These are phyloP conservation scores for Heterochromis multidens DNA, from an alignment of 2,113 vertebrate genomes.

Conservation along the genomic window DNA sequence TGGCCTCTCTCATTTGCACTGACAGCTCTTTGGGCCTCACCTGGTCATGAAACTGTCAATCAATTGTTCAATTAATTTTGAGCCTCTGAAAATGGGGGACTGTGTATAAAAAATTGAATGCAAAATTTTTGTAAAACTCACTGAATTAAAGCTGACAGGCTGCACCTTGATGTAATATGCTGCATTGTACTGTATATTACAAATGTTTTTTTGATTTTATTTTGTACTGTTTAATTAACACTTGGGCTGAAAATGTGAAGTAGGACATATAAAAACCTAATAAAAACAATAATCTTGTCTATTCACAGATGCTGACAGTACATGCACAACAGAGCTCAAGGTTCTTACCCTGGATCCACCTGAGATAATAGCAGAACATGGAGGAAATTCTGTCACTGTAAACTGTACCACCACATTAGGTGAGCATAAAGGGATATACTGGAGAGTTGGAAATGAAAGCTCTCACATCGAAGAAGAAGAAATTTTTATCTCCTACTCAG, in stretches of 20 bases:
- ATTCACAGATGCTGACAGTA: conserved; percentile 19
- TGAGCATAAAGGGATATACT: not conserved
- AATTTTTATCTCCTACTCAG: fast-evolving
- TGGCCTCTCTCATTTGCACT: not conserved
- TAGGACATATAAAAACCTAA: not conserved
- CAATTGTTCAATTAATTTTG: not conserved
- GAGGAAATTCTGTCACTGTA: fast-evolving
- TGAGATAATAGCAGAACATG: conserved; percentile 18
- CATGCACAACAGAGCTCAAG: not conserved
- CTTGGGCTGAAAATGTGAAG: not conserved
- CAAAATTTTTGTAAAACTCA: not conserved
- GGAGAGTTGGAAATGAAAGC: not conserved
- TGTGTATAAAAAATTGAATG: not conserved
- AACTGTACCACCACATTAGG: conserved; percentile 8
- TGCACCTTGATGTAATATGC: not conserved
- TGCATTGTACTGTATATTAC: not conserved
- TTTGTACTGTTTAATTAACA: not conserved
- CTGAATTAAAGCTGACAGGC: not conserved
- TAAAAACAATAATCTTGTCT: not conserved
- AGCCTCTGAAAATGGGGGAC: not conserved
- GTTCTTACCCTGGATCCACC: not conserved
- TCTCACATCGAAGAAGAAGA: fast-evolving
- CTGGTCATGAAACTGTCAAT: too few species aligned
- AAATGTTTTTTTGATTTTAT: not conserved
- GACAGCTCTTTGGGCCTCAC: not conserved